Conservation (phyloP, 2,888 invertebrate genomes). For the Portevinia maculata region DNA sequence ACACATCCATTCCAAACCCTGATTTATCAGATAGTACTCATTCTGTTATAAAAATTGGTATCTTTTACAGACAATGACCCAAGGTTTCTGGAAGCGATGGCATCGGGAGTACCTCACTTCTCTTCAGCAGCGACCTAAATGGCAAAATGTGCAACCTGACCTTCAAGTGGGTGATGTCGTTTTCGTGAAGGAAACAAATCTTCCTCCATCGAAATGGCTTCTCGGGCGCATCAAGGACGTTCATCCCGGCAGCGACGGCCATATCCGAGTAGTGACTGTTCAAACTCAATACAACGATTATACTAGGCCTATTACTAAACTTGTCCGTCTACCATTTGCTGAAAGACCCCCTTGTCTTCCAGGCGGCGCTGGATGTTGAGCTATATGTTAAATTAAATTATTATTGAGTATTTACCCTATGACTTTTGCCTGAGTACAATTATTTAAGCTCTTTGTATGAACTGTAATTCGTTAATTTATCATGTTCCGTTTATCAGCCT, state of each 20-base stretch:
- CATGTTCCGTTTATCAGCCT: no score
- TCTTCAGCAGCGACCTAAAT: background rate
- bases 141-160: background rate
- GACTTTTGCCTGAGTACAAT: no score
- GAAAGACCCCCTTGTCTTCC: background rate
- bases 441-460: no score
- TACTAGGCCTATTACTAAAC: background rate
- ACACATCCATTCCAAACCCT: conserved; percentile 44
- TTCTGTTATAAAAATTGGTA: background rate
- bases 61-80: background rate
- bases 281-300: background rate
- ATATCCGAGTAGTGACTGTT: background rate
- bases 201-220: no score
- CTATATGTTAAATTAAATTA: no score
- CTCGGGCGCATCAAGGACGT: background rate
- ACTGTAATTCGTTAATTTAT: no score
- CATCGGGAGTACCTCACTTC: no score
- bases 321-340: background rate
- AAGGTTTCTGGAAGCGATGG: background rate
- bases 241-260: conserved; percentile 3
- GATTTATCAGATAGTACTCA: background rate
- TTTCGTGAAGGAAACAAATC: background rate
- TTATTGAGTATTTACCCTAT: no score
- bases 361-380: no score
- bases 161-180: background rate